Evolutionary conservation across 2,888 invertebrate species (phyloP).

Genomic region (Meta bourneti): DNA sequence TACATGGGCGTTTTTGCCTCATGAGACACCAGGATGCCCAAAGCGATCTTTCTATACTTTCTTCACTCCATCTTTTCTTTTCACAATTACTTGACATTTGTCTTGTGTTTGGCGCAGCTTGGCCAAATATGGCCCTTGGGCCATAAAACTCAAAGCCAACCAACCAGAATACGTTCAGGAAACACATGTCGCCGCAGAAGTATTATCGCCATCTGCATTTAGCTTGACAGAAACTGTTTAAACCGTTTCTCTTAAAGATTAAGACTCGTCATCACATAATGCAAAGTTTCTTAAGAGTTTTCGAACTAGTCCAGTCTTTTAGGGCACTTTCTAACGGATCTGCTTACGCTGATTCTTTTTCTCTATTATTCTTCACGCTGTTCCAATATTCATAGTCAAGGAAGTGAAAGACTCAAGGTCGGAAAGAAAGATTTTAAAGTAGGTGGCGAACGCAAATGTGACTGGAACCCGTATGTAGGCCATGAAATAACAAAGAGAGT

Average conservation of each 20-base stretch:
- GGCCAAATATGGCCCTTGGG: too few relatives aligned
- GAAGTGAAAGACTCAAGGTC: constrained; percentile 22
- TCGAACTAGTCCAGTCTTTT: background rate
- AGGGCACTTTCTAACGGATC: background rate
- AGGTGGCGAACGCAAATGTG: constrained; percentile 27
- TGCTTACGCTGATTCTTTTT: background rate
- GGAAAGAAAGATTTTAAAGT: constrained; percentile 38
- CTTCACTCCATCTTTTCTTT: too few relatives aligned
- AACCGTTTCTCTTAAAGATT: background rate
- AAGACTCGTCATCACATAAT: background rate
- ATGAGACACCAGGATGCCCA: too few relatives aligned
- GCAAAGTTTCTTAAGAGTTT: background rate
- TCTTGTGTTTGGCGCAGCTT: too few relatives aligned
- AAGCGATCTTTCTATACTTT: too few relatives aligned
- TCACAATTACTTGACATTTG: too few relatives aligned
- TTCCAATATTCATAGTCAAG: background rate
- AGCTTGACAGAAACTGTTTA: too few relatives aligned
- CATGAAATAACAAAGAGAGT: constrained; percentile 45
- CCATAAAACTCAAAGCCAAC: too few relatives aligned
- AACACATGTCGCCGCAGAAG: too few relatives aligned
- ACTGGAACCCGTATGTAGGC: constrained; percentile 62
- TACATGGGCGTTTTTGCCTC: too few relatives aligned
- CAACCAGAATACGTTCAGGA: too few relatives aligned
- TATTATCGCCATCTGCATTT: too few relatives aligned
- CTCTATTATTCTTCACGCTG: background rate